Evolutionary conservation across 53 echinoderm and acorn worm genomes (phyloP), one percentile per base, ranked within the genome.

Genomic region (Mesocentrotus franciscanus): DNA sequence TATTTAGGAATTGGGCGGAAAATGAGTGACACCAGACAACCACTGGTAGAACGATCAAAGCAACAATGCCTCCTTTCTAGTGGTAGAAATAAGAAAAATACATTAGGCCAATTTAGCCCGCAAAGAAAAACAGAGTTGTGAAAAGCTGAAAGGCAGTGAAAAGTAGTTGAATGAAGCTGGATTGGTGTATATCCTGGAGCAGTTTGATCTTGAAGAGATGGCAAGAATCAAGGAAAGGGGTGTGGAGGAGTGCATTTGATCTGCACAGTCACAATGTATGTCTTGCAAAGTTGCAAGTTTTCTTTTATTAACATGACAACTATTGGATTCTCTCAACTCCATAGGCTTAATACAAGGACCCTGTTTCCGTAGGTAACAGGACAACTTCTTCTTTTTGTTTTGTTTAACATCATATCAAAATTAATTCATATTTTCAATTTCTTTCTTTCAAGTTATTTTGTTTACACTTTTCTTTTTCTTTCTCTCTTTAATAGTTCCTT

Each of bases 121-220:
- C 91, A 64, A 64, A 91, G 91, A 91, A 91, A 91, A 91, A 62
- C 64, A 91, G 91, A 62, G 35, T 68, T 27, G 15, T 91, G 91
- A 91, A 91, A 68, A 39, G 87, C 13, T 87, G 87, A 87, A n/a
- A 87, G 34, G 56, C 87, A 87, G 27, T 36, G 36, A 81, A 39
- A 81, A 36, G 81, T 16, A 10, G 42, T 36, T 87, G 87, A 87
- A 58, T 87, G 10, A 58, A 87, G 58, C n/a, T 13, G n/a, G n/a
- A 87, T 57, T 59, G 58, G 57, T 58, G 81, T 27, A 49, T 85
- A 58, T 13, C 87, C 87, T n/a, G 0, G 20, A 59, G 87, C 27
- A 49, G 27, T 16, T 81, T 56, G 58, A 57, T 57, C 58, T 87
- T 2, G 14, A 57, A 29, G 27, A 87, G 58, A 87, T 58, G 58